A percentile compares a stretch with the other conserved stretches of the same genome.
phyloP scores from a whole-genome alignment of 2,888 invertebrate species.

The Cephus rjabovi region DNA sequence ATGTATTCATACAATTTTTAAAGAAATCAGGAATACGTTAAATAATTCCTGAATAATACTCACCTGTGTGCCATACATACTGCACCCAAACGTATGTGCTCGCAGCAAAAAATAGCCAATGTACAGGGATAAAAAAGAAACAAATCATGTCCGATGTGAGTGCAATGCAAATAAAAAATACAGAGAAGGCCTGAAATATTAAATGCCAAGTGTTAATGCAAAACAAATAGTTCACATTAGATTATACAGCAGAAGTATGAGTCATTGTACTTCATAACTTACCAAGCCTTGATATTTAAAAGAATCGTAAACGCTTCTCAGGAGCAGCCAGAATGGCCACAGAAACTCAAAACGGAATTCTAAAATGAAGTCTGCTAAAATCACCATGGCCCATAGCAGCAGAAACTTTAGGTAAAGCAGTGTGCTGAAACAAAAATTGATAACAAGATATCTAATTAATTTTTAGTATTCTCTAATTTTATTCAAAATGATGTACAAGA shows the following conservation, averaged over 20 bases:
- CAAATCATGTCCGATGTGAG: conserved; percentile 98
- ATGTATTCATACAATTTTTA: conserved; percentile 13
- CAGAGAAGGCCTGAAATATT: conserved; percentile 89
- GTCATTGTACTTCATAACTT: conserved; percentile 64
- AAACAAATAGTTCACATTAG: not conserved
- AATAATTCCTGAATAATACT: conserved; percentile 33
- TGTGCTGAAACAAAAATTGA: conserved; percentile 78
- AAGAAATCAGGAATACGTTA: not conserved
- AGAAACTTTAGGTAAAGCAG: conserved; percentile 95
- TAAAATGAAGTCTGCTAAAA: conserved; percentile 95
- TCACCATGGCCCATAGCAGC: conserved; percentile 93
- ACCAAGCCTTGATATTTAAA: conserved; percentile 98
- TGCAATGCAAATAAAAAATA: conserved; percentile 98
- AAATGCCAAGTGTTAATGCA: conserved; percentile 20
- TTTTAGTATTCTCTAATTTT: not conserved
- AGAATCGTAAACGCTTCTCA: conserved; percentile 96
- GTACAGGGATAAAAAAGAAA: conserved; percentile 98
- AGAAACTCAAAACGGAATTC: conserved; percentile 99
- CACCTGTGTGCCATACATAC: conserved; percentile 97
- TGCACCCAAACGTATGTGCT: conserved; percentile 99
- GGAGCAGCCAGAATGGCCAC: conserved; percentile 98
- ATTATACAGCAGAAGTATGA: not conserved
- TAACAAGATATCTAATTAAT: conserved; percentile 5
- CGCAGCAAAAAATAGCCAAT: conserved; percentile 97
- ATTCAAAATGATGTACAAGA: not conserved